Base-by-base conservation (phyloP, 1,140 invertebrate genomes). In the Gryon sp. region DNA sequence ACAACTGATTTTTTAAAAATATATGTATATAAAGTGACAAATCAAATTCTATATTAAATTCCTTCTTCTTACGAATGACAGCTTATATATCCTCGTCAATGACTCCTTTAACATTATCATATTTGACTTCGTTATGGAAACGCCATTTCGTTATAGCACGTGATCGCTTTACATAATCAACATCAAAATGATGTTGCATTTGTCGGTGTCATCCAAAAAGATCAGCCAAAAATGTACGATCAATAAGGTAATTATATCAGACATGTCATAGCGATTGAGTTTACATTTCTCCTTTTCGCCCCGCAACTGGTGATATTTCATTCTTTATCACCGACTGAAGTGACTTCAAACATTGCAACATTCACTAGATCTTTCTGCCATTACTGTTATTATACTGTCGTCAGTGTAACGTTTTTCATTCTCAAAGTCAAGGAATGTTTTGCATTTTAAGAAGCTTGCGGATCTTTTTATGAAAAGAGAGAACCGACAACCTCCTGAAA, bases 371-470 rank as follows among this genome's bases (percentile, higher is more conserved):
- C 18, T 78, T 66, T 55, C 60, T 16, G 52, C 30, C 57, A 22
- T 28, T 24, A 34, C 40, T 30, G 46, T 26, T 43, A 28, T 40
- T 50, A 30, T 36, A 12, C 53, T 41, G 52, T 74, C 52, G 38
- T 52, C 52, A 60, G 28, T 45, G 30, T 60, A 19, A 46, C 41
- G 40, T 52, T 55, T 74, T 52, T 57, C 60, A 55, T 66, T 62
- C 68, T 62, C 32, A 62, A 53, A 74, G 36, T 70, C 65, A 81
- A 76, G 78, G 80, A 70, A 83, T 87, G 86, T 88, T 87, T 87
- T 87, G 84, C 86, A 88, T 87, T 86, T 88, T 87, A 86, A 88
- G 80, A 87, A 87, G 86, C 80, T 87, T 83, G 84, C 78, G 78
- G 79, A 82, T 82, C 82, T 80, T 77, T 80, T 82, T 81, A 66